These are phyloP conservation scores for Agelaius tricolor DNA, from an alignment of 2,113 vertebrate species.

Conservation along the genomic window DNA sequence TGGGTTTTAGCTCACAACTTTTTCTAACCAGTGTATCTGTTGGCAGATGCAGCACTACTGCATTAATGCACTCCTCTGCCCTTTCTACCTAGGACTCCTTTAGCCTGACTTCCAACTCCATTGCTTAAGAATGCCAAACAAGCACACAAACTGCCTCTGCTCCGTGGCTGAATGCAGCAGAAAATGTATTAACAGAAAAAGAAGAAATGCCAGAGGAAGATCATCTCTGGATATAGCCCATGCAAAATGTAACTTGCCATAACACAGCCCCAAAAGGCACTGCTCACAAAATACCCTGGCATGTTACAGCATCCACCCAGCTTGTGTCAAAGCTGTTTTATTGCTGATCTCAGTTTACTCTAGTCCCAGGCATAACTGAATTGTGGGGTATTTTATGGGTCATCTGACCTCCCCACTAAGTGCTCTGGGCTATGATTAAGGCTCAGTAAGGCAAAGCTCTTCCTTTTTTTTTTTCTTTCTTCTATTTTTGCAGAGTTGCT, in stretches of 20 bases:
- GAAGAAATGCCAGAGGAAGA: not conserved
- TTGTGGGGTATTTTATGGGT: not conserved
- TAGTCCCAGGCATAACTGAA: conserved; percentile 4
- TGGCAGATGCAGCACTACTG: not conserved
- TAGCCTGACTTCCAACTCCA: not conserved
- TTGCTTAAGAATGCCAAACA: not conserved
- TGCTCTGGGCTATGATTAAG: not conserved
- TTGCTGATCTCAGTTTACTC: conserved; percentile 36
- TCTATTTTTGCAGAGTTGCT: not conserved
- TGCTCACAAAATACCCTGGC: conserved; percentile 21
- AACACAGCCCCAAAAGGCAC: conserved; percentile 18
- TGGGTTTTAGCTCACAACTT: not conserved
- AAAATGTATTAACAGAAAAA: not conserved
- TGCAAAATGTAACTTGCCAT: conserved; percentile 41
- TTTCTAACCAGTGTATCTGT: not conserved
- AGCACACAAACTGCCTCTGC: not conserved
- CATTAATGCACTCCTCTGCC: not conserved
- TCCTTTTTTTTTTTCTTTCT: not conserved
- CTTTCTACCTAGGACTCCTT: not conserved
- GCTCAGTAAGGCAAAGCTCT: not conserved
- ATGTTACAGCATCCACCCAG: conserved; percentile 29
- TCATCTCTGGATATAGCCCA: not conserved
- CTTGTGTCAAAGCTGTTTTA: conserved; percentile 31
- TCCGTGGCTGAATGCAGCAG: not conserved
- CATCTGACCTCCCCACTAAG: not conserved